phyloP scores from a whole-genome alignment of 2,113 vertebrate genomes.

The Psilopogon haemacephalus region DNA sequence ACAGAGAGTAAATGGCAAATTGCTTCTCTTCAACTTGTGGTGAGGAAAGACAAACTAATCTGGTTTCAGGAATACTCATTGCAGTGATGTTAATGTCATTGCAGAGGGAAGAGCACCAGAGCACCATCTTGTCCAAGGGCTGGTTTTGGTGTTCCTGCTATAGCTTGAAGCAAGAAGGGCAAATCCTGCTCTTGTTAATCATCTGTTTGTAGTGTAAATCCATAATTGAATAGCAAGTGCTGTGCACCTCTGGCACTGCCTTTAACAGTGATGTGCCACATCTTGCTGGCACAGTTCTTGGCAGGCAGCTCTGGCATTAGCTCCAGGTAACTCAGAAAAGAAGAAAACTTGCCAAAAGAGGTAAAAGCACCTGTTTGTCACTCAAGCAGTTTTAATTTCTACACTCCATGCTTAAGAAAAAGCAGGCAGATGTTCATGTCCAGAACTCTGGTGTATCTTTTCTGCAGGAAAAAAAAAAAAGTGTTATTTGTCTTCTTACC shows the following conservation, averaged over 20 bases:
- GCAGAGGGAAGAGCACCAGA: not conserved
- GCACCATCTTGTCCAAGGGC: not conserved
- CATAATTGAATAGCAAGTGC: not conserved
- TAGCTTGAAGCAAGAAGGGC: not conserved
- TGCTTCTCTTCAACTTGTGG: not conserved
- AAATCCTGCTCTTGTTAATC: not conserved
- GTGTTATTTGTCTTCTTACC: not conserved
- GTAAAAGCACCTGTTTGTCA: not conserved
- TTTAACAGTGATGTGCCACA: not conserved
- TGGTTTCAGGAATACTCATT: not conserved
- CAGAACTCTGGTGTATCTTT: not conserved
- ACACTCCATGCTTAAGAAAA: not conserved
- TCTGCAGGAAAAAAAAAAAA: not conserved
- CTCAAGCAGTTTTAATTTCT: not conserved
- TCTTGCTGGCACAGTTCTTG: not conserved
- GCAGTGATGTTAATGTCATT: not conserved
- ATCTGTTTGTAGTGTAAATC: not conserved
- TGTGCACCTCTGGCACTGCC: rapidly evolving
- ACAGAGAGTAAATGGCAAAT: not conserved
- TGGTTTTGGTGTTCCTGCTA: not conserved
- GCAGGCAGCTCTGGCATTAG: not conserved
- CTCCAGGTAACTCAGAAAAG: not conserved
- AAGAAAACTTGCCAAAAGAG: not conserved
- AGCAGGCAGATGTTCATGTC: not conserved
- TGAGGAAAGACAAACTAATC: not conserved